Evolutionary conservation across 2,113 vertebrate genomes (phyloP).

Genomic region (Vombatus ursinus): DNA sequence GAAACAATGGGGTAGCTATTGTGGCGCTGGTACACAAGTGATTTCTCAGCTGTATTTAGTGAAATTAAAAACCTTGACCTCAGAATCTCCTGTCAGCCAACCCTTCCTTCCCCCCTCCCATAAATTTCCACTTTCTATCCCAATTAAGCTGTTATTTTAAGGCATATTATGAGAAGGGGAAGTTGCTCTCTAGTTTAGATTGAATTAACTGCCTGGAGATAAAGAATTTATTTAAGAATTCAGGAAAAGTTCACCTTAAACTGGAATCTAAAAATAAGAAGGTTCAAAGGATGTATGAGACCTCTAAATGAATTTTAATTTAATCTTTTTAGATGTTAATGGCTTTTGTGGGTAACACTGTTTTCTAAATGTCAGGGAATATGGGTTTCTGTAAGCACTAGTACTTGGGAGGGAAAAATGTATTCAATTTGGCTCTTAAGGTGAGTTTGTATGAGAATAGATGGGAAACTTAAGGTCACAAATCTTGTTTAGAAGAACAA

Average conservation of each 20-base stretch:
- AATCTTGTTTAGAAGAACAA: conserved; percentile 72
- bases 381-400: conserved; percentile 61
- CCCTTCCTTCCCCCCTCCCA: not conserved
- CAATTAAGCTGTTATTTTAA: conserved; percentile 27
- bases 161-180: conserved; percentile 23
- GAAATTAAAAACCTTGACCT: conserved; percentile 4
- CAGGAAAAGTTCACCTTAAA: conserved; percentile 43
- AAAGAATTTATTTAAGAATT: conserved; percentile 37
- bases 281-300: not conserved
- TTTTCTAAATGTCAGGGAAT: conserved; percentile 66
- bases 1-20: not conserved
- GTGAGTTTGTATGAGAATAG: conserved; percentile 68
- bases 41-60: not conserved
- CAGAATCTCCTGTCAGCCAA: conserved; percentile 10
- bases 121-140: conserved; percentile 18
- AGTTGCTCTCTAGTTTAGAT: conserved; percentile 10
- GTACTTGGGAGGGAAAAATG: conserved; percentile 19
- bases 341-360: conserved; percentile 56
- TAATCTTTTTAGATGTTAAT: conserved; percentile 66
- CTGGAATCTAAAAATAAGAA: conserved; percentile 59
- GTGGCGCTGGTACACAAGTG: not conserved
- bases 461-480: conserved; percentile 66
- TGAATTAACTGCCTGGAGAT: not conserved
- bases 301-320: conserved; percentile 67
- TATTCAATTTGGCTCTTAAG: conserved; percentile 66